phyloP scores from a whole-genome alignment of 53 echinoderm and acorn worm genomes.

The Astropecten irregularis region DNA sequence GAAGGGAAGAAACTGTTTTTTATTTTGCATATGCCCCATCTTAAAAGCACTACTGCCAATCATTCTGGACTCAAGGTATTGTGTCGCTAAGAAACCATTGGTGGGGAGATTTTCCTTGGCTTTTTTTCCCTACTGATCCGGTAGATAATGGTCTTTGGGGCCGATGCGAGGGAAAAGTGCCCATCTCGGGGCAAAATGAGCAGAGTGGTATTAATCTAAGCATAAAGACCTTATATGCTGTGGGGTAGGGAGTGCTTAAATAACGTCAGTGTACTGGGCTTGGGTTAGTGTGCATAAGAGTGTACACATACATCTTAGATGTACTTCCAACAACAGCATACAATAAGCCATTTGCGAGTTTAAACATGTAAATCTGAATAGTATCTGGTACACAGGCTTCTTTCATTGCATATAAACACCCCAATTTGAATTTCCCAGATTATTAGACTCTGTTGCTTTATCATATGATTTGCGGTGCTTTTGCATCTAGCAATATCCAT shows the following conservation, averaged over 20 bases:
- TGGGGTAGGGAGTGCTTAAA: neutral
- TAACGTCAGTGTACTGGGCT: too few species aligned
- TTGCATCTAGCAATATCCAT: too few species aligned
- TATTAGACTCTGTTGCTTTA: too few species aligned
- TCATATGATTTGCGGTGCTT: too few species aligned
- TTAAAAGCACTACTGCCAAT: conserved; percentile 39
- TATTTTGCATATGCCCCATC: neutral
- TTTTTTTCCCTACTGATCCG: neutral
- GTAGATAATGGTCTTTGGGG: conserved; percentile 29
- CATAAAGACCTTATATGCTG: conserved; percentile 26
- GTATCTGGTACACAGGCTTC: too few species aligned
- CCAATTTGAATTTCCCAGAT: too few species aligned
- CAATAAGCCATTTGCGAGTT: too few species aligned
- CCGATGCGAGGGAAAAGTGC: neutral
- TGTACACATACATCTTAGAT: too few species aligned
- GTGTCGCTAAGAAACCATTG: neutral
- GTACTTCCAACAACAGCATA: too few species aligned
- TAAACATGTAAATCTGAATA: too few species aligned
- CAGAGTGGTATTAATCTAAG: conserved; percentile 7
- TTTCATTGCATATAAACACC: too few species aligned
- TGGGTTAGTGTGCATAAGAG: too few species aligned
- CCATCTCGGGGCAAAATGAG: neutral
- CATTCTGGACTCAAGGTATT: conserved; percentile 32
- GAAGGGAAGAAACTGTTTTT: neutral
- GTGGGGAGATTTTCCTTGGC: neutral